Evolutionary conservation across 2,113 vertebrate genomes (phyloP).

Genomic region (Phaethornis superciliosus): DNA sequence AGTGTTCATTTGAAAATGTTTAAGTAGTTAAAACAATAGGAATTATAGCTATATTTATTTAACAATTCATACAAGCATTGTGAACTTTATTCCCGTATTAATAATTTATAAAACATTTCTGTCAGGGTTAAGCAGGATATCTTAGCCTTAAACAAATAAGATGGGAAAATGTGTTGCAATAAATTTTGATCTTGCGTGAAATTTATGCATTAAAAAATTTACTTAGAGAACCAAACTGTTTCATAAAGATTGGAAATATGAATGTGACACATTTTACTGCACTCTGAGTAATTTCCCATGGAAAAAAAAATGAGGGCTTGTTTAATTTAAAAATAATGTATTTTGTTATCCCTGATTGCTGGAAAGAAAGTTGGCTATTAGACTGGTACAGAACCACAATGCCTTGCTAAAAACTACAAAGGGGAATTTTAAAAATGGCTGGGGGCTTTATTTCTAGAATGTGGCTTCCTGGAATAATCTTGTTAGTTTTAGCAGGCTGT

Average conservation of each 20-base stretch:
- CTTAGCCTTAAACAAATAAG: conserved; percentile 20
- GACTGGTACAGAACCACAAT: neutral
- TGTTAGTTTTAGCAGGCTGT: neutral
- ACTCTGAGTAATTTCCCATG: conserved; percentile 39
- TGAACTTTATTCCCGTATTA: neutral
- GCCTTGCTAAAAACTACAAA: neutral
- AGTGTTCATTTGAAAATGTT: neutral
- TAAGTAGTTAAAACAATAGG: neutral
- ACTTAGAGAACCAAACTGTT: conserved; percentile 2
- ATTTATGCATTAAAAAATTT: neutral
- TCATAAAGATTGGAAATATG: conserved; percentile 25
- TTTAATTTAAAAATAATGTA: conserved; percentile 54
- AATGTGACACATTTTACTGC: neutral
- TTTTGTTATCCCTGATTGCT: conserved; percentile 38
- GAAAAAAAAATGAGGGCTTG: conserved; percentile 24
- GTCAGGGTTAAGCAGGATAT: neutral
- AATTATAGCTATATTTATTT: neutral
- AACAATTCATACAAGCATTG: neutral
- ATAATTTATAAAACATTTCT: neutral
- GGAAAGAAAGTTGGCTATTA: neutral
- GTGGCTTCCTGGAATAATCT: neutral
- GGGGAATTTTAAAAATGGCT: neutral
- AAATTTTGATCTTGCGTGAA: conserved; percentile 24
- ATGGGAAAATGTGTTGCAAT: conserved; percentile 10
- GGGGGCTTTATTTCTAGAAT: neutral